phyloP scores from a whole-genome alignment of 1,140 invertebrate species.

The Zaprionus camerounensis region DNA sequence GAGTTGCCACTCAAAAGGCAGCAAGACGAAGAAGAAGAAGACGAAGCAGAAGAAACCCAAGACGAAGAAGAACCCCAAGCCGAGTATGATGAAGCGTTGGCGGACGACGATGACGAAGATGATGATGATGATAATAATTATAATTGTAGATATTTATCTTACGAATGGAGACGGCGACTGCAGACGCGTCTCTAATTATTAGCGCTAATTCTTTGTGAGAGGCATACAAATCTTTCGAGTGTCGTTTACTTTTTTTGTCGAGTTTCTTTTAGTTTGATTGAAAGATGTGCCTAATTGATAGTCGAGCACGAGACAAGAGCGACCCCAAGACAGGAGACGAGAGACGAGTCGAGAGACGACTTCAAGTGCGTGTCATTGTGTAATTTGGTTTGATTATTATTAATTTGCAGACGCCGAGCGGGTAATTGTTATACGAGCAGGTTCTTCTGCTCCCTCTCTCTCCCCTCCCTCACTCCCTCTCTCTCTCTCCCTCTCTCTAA shows the following conservation, averaged over 20 bases:
- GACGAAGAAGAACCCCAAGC: not conserved
- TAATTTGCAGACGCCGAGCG: conserved; percentile 73
- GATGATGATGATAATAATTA: conserved; percentile 20
- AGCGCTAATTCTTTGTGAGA: conserved; percentile 73
- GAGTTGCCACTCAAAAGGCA: conserved; percentile 24
- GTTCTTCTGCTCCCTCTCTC: not conserved
- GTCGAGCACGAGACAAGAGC: conserved; percentile 67
- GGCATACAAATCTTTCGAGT: conserved; percentile 50
- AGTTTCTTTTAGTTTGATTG: conserved; percentile 61
- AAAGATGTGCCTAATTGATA: conserved; percentile 83
- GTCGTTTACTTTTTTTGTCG: conserved; percentile 43
- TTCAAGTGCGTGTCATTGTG: conserved; percentile 81
- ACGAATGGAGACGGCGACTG: conserved; percentile 10
- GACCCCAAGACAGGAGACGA: conserved; percentile 1
- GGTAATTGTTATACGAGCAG: conserved; percentile 50
- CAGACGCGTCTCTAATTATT: conserved; percentile 65
- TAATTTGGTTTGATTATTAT: conserved; percentile 82
- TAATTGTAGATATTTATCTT: conserved; percentile 72
- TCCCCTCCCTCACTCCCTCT: not conserved
- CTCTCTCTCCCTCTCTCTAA: not conserved
- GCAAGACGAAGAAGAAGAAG: not conserved
- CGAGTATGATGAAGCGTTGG: conserved; percentile 59
- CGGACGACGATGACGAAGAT: conserved; percentile 40
- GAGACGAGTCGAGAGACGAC: conserved; percentile 29
- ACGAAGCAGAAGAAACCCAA: no score